A percentile compares a stretch with the other conserved stretches of the same genome.
These are phyloP conservation scores for Bradynema listronoti DNA, from an alignment of 1,140 invertebrate species.

Conservation along the genomic window DNA sequence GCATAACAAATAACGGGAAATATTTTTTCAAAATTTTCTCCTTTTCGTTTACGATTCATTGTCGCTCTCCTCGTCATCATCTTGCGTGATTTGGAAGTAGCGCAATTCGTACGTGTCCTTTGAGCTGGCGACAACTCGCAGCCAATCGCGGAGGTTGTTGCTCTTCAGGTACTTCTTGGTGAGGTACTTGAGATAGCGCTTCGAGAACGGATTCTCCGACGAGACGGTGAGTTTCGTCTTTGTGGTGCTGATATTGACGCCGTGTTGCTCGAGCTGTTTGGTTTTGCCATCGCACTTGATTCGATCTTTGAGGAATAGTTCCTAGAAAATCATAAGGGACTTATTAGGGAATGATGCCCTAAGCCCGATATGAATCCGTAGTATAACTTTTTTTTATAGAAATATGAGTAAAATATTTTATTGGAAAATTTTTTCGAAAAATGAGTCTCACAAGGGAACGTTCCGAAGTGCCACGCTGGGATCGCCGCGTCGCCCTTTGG, in stretches of 20 bases:
- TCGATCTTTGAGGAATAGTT: constrained; percentile 85
- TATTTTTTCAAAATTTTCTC: too few species aligned
- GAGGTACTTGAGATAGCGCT: constrained; percentile 96
- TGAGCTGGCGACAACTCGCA: constrained; percentile 88
- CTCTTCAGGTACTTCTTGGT: constrained; percentile 99
- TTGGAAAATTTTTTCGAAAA: too few species aligned
- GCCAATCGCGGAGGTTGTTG: constrained; percentile 95
- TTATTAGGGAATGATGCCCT: constrained; percentile 50
- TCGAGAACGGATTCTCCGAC: constrained; percentile 84
- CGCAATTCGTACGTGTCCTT: constrained; percentile 93
- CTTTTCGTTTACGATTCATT: constrained; percentile 68
- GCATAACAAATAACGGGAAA: too few species aligned
- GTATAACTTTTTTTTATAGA: too few species aligned
- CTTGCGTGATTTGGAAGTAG: constrained; percentile 99
- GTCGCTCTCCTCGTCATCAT: constrained; percentile 84
- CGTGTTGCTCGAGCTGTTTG: constrained; percentile 82
- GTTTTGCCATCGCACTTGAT: constrained; percentile 95
- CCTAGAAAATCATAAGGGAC: constrained; percentile 66
- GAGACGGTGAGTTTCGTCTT: constrained; percentile 87
- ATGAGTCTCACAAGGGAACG: too few species aligned
- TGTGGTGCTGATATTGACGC: constrained; percentile 75
- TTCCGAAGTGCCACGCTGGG: too few species aligned
- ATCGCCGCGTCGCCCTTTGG: too few species aligned
- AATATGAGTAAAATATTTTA: too few species aligned
- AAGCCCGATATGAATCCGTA: constrained; percentile 32